Evolutionary conservation across 92 coral and sea anemone species (phyloP).

Genomic region (Porites cylindrica): DNA sequence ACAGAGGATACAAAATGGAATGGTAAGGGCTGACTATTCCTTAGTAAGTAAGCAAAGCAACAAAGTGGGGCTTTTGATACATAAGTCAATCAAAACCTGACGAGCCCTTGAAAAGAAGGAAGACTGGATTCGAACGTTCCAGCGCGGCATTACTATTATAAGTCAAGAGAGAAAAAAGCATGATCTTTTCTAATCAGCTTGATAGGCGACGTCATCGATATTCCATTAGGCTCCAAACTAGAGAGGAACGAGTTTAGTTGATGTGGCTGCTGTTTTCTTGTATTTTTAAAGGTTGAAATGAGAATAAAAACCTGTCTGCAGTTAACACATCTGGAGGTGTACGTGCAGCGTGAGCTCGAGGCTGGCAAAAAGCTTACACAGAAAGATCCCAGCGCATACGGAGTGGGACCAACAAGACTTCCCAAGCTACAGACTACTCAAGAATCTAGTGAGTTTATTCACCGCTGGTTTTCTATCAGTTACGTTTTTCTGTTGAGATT

Average conservation of each 20-base stretch:
- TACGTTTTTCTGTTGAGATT: no score
- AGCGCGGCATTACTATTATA: no score
- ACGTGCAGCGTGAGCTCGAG: slow-evolving; percentile 34
- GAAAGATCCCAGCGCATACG: slow-evolving; percentile 30
- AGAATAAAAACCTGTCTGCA: background rate
- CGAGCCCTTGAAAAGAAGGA: no score
- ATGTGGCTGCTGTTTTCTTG: background rate
- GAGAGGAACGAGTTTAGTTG: no score
- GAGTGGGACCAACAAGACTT: slow-evolving; percentile 27
- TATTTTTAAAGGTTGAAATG: slow-evolving; percentile 31
- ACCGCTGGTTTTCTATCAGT: background rate
- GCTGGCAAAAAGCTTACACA: slow-evolving; percentile 12
- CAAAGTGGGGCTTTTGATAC: no score
- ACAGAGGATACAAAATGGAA: slow-evolving; percentile 70
- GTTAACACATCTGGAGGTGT: background rate
- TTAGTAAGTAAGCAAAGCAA: no score
- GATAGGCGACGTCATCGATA: no score
- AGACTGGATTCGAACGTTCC: no score
- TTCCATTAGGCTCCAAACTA: no score
- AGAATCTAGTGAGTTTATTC: slow-evolving; percentile 10
- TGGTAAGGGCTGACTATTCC: slow-evolving; percentile 40
- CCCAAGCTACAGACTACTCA: background rate
- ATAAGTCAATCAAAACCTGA: no score
- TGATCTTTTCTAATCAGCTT: no score
- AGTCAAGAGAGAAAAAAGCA: no score